Base-by-base conservation (phyloP, 2,888 invertebrate genomes). In the Melikaiella ostensackeni region DNA sequence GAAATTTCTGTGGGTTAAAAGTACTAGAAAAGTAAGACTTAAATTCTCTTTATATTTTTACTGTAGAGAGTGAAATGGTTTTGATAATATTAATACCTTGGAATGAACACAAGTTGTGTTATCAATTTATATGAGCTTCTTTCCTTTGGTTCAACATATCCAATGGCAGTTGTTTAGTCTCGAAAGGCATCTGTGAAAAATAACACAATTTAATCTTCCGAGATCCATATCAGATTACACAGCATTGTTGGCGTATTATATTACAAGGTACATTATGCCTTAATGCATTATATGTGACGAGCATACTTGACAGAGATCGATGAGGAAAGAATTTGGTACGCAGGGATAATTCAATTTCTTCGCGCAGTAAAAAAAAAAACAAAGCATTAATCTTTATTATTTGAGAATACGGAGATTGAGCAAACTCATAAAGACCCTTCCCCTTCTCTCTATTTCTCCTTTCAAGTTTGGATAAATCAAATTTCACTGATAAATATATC, bases 221-320 rank as follows among this genome's bases (percentile, higher is more conserved):
- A 50, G 46, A 50, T 70, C 33, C 50, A 46, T 70, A 70, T 70
- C 50, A 33, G 46, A 70, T 70, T 70, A 50, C 70, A 2, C 19
- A 21, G 70, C n/a, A 70, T 50, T 46, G 46, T 70, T 50, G 50
- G 46, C 30, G 30, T 50, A 70, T 70, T 50, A 50, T 30, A 50
- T 70, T 70, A 70, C 70, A 70, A 30, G 46, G 70, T 70, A 70
- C 30, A 70, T 70, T 50, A 55, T 70, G n/a, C 50, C 50, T 50
- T 70, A 70, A 70, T 70, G 70, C 50, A 70, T 50, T 70, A 70
- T 70, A 50, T 70, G 70, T 70, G 70, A 30, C 50, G 50, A 70
- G 70, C 50, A n/a, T 13, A 21, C 50, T 33, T 33, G 70, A 70
- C 70, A 70, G 70, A 70, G 70, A 70, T 70, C 50, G 70, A 70